Conservation (phyloP, 1,140 invertebrate genomes). For the Nixonia krombeini region DNA sequence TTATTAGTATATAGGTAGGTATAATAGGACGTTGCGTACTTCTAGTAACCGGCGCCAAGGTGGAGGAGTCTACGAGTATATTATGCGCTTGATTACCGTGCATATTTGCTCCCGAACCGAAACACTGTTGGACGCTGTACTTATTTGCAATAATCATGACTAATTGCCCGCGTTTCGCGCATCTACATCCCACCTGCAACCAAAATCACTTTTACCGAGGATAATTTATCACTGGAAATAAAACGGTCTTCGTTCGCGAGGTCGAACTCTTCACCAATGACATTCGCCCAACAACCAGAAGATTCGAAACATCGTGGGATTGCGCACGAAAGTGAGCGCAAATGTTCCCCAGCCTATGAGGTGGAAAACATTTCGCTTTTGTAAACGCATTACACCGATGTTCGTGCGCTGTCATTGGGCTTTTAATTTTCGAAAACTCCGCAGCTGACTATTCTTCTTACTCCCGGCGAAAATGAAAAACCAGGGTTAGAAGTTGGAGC, state of each 20-base stretch:
- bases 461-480: no score
- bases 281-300: no score
- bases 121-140: constrained; percentile 36
- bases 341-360: neutral
- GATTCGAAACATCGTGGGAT: no score
- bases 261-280: no score
- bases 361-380: neutral
- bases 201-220: neutral
- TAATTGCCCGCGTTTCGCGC: neutral
- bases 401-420: neutral
- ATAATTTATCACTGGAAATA: neutral
- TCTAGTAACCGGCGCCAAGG: constrained; percentile 45
- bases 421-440: constrained; percentile 3
- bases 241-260: neutral
- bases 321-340: no score
- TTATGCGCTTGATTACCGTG: constrained; percentile 47
- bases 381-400: neutral
- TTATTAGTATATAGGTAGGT: no score
- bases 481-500: neutral
- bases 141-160: constrained; percentile 47
- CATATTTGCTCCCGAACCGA: constrained; percentile 45
- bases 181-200: neutral
- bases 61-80: constrained; percentile 37
- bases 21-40: constrained; percentile 61
- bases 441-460: no score